These are phyloP conservation scores for Ptyas mucosa DNA, from an alignment of 2,113 vertebrate genomes.

Conservation along the genomic window DNA sequence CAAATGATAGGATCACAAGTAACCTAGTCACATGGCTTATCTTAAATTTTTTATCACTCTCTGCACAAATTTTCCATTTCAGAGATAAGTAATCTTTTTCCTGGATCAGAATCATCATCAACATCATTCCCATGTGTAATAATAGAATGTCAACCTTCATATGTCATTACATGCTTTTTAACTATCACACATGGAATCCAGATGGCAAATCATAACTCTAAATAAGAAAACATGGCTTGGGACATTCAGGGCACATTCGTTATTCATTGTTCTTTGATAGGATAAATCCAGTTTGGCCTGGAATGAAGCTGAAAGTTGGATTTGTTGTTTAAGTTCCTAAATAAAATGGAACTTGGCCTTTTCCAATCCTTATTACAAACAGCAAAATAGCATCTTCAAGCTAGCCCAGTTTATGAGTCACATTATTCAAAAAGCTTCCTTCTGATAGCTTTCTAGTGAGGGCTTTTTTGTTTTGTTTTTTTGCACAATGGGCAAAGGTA, in stretches of 20 bases:
- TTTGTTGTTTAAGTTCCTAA: conserved; percentile 33
- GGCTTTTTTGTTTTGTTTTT: not conserved
- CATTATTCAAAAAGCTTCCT: not conserved
- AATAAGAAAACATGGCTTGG: conserved; percentile 50
- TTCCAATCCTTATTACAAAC: conserved; percentile 38
- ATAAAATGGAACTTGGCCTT: conserved; percentile 15
- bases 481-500: not conserved
- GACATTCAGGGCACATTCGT: conserved; percentile 55
- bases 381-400: not conserved
- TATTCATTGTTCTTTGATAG: conserved; percentile 50
- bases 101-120: not conserved
- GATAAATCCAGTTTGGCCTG: conserved; percentile 47
- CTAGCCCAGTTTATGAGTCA: not conserved
- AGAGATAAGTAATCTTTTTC: not conserved
- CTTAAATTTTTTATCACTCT: not conserved
- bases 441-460: not conserved
- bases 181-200: conserved; percentile 49
- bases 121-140: not conserved
- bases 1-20: not conserved
- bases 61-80: not conserved
- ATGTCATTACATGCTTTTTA: not conserved
- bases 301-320: conserved; percentile 37
- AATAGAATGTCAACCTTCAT: not conserved
- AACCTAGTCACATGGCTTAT: not conserved
- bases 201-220: conserved; percentile 45